phyloP scores from a whole-genome alignment of 2,888 invertebrate species.

The Hyppa rectilinea region DNA sequence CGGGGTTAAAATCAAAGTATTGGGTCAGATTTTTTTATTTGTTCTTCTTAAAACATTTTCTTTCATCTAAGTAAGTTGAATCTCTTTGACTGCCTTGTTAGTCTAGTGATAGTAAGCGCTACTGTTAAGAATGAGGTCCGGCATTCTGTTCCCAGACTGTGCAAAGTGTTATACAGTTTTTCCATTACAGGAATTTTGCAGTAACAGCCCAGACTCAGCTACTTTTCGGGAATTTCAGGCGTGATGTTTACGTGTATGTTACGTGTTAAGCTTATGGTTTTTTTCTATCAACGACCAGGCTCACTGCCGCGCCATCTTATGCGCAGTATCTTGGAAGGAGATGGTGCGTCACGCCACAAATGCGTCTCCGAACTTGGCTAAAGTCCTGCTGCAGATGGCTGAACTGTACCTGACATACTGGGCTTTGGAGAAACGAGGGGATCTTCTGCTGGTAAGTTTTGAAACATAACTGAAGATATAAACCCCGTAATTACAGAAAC shows the following conservation, averaged over 20 bases:
- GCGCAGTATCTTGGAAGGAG: conserved; percentile 92
- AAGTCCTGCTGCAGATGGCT: conserved; percentile 93
- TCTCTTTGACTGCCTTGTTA: too few species aligned
- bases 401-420: conserved; percentile 94
- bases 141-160: too few species aligned
- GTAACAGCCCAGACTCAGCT: too few species aligned
- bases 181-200: too few species aligned
- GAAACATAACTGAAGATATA: neutral
- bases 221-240: too few species aligned
- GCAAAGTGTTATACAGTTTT: too few species aligned
- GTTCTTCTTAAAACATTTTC: neutral
- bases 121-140: too few species aligned
- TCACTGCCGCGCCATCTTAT: conserved; percentile 96
- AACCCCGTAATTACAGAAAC: too few species aligned
- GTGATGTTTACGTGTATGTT: too few species aligned
- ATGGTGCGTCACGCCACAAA: conserved; percentile 84
- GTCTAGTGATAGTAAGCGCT: too few species aligned
- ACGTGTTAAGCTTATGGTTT: neutral
- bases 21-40: neutral
- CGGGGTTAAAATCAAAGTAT: neutral
- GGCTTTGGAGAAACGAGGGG: conserved; percentile 93
- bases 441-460: conserved; percentile 93
- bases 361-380: conserved; percentile 91
- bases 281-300: conserved; percentile 86
- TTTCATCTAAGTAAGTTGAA: neutral